Evolutionary conservation across 2,113 vertebrate genomes (phyloP).

Genomic region (Brachypteracias leptosomus): DNA sequence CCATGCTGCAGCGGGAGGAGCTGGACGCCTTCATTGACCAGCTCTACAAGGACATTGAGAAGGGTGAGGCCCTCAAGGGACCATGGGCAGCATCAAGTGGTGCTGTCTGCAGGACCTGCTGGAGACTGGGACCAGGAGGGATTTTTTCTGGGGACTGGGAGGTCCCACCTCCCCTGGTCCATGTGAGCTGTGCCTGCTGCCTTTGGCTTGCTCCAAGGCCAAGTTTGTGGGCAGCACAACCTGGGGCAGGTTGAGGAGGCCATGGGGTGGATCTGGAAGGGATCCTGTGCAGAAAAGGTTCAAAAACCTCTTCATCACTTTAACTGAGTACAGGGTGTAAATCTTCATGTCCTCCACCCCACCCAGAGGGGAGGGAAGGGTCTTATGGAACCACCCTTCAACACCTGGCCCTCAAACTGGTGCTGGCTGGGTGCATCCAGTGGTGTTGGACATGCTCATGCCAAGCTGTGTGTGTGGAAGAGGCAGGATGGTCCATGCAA

Average conservation of each 20-base stretch:
- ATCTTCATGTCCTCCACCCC: not conserved
- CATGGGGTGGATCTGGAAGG: not conserved
- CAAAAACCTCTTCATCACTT: not conserved
- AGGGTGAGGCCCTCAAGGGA: constrained; percentile 74
- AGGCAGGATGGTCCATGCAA: accelerated
- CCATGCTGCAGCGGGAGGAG: constrained; percentile 86
- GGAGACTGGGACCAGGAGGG: not conserved
- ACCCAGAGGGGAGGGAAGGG: not conserved
- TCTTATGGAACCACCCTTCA: not conserved
- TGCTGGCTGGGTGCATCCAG: accelerated
- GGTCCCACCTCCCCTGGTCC: not conserved
- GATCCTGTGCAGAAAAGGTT: not conserved
- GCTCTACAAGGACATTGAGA: constrained; percentile 97
- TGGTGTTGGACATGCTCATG: accelerated
- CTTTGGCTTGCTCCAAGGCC: not conserved
- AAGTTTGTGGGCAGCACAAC: not conserved
- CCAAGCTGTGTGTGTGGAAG: not conserved
- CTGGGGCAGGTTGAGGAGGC: accelerated
- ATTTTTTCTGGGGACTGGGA: not conserved
- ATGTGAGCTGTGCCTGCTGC: not conserved
- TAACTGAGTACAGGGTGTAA: not conserved
- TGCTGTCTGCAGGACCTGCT: not conserved
- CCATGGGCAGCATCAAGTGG: accelerated
- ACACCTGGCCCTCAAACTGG: accelerated
- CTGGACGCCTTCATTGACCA: constrained; percentile 95